These are phyloP conservation scores for Ctenochaetus hawaiiensis DNA, from an alignment of 2,797 vertebrate genomes.

Conservation along the genomic window DNA sequence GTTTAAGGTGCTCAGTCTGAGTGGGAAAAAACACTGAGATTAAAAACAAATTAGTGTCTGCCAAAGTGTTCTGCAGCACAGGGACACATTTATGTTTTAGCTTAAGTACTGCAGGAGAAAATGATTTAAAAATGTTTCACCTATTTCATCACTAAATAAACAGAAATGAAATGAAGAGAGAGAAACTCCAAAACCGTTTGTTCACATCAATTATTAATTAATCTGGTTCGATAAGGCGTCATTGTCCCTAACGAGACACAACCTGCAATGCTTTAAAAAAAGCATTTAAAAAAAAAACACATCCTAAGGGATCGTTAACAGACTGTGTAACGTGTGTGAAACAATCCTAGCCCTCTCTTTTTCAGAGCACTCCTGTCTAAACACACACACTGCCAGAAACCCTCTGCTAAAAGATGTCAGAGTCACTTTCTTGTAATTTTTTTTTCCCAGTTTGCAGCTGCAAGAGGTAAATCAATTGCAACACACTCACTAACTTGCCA, in stretches of 20 bases:
- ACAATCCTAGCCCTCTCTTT: constrained; percentile 26
- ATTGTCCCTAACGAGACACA: not conserved
- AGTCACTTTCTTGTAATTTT: constrained; percentile 24
- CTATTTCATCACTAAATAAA: constrained; percentile 10
- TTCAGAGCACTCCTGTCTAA: constrained; percentile 12
- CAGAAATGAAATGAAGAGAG: not conserved
- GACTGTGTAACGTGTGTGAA: constrained; percentile 17
- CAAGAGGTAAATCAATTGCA: constrained; percentile 44
- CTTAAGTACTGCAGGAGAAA: constrained; percentile 23
- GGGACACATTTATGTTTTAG: not conserved
- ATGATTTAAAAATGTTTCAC: constrained; percentile 26
- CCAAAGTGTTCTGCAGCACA: constrained; percentile 17
- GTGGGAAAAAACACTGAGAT: constrained; percentile 47
- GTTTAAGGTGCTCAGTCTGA: constrained; percentile 50
- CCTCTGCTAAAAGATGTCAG: constrained; percentile 20
- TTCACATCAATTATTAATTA: not conserved
- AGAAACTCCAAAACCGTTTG: not conserved
- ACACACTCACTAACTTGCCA: constrained; percentile 45
- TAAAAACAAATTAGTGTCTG: constrained; percentile 44
- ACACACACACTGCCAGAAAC: constrained; percentile 39
- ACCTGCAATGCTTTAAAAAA: not conserved
- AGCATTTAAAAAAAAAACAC: not conserved
- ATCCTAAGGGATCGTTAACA: not conserved
- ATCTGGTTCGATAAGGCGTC: not conserved
- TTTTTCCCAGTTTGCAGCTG: constrained; percentile 49